Evolutionary conservation across 2,888 invertebrate genomes (phyloP), one percentile per base, ranked within the genome.

Genomic region (Lycocerus yunnanus): DNA sequence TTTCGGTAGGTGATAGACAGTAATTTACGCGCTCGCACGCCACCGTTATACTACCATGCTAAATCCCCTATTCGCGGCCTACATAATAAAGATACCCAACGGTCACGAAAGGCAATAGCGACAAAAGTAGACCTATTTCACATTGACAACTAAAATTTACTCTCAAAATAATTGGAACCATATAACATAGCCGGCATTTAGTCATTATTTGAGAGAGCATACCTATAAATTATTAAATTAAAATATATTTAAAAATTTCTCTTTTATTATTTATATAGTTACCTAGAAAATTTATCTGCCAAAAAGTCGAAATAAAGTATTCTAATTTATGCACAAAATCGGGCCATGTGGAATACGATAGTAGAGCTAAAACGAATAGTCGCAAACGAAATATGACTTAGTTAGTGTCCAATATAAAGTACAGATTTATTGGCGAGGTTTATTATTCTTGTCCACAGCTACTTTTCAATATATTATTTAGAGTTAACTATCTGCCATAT

Each of bases 81-180:
- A 74, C 59, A 68, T 74, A 74, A 71, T 71, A 68, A 70, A 74
- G 71, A 71, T 63, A 68, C 66, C 66, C 60, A 71, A 69, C 63
- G 71, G 74, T 74, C 71, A 74, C 68, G 71, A 66, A 61, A 43
- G 60, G 66, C 60, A 69, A 73, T 73, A 59, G 27, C 66, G 20
- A 14, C 15, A 60, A 63, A 72, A 72, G 63, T 70, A 27, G 61
- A 58, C 73, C 70, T 20, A 58, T 70, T 69, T 73, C 73, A 70
- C 69, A 69, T 69, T 67, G 70, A 73, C 69, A 73, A 59, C 66
- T 70, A 63, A 63, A 63, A 68, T 72, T 43, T 43, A 43, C 6
- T 43, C n/a, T n/a, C 43, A 5, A 8, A n/a, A 43, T 43, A n/a
- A 43, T 43, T 43, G 43, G 1, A 21, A 21, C 9, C 6, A 9